Conservation (phyloP, 2,113 vertebrate genomes). For the Bothrops jararaca region DNA sequence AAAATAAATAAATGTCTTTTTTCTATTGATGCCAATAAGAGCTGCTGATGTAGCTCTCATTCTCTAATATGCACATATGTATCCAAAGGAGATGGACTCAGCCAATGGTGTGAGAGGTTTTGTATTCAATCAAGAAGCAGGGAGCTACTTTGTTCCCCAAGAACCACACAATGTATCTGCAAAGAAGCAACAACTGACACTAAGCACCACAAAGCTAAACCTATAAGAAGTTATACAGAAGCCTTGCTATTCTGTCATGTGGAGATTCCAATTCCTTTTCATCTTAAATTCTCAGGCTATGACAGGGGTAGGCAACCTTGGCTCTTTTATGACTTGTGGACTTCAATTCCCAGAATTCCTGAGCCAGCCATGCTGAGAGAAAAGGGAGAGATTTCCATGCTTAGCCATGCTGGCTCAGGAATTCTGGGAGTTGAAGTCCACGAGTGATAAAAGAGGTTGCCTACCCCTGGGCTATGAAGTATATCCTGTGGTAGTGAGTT, state of each 20-base stretch:
- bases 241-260: background rate
- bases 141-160: background rate
- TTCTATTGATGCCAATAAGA: background rate
- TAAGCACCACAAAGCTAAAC: background rate
- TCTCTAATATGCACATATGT: background rate
- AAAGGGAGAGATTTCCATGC: too few species aligned
- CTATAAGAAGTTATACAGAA: background rate
- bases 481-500: background rate
- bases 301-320: too few species aligned
- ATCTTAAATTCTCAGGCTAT: background rate
- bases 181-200: background rate
- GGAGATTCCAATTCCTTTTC: background rate
- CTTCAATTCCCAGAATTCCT: too few species aligned
- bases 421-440: too few species aligned
- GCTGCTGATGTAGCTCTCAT: background rate
- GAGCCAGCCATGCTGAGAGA: too few species aligned
- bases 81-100: background rate
- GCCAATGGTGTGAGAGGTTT: background rate
- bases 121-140: background rate
- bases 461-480: background rate
- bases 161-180: background rate
- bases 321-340: too few species aligned
- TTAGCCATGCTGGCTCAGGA: too few species aligned
- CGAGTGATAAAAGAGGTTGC: too few species aligned
- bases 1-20: slow-evolving; percentile 62